Percentiles rank a stretch among this genome's conserved stretches.
Conservation (phyloP, 2,888 invertebrate species). For the Agrotis segetum region DNA sequence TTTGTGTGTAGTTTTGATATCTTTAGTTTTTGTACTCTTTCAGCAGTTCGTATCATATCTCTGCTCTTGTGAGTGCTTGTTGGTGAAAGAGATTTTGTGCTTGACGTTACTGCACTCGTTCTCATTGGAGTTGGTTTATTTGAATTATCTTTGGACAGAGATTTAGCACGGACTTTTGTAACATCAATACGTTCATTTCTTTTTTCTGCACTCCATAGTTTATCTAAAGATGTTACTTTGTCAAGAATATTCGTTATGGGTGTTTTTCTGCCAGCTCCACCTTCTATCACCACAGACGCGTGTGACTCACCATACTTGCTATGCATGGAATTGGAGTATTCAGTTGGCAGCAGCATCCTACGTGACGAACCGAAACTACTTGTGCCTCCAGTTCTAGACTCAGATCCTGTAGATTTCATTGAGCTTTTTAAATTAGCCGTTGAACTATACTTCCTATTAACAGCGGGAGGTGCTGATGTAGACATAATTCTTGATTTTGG, state of each 20-base stretch:
- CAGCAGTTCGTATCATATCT: conserved; percentile 87
- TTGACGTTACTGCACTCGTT: conserved; percentile 46
- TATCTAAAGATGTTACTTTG: conserved; percentile 90
- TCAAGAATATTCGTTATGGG: conserved; percentile 89
- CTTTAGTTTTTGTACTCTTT: conserved; percentile 85
- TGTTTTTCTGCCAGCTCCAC: conserved; percentile 87
- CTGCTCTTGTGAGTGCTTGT: conserved; percentile 82
- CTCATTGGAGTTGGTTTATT: conserved; percentile 64
- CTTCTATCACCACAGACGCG: conserved; percentile 83
- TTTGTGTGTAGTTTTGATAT: conserved; percentile 78
- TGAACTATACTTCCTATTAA: conserved; percentile 80
- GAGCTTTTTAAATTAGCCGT: conserved; percentile 63
- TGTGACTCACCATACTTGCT: conserved; percentile 76
- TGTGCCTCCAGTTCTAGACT: conserved; percentile 76
- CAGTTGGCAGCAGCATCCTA: conserved; percentile 84
- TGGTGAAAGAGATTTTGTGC: conserved; percentile 67
- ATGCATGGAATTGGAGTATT: conserved; percentile 79
- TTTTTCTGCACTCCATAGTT: conserved; percentile 89
- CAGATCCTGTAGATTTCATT: conserved; percentile 68
- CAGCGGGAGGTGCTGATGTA: conserved; percentile 83
- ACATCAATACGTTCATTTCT: conserved; percentile 86
- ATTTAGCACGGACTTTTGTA: conserved; percentile 76
- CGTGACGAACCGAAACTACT: conserved; percentile 88
- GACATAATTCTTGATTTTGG: conserved; percentile 79
- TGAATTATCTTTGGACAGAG: conserved; percentile 68